Evolutionary conservation across 2,113 vertebrate genomes (phyloP).

Genomic region (Thamnophis sirtalis): DNA sequence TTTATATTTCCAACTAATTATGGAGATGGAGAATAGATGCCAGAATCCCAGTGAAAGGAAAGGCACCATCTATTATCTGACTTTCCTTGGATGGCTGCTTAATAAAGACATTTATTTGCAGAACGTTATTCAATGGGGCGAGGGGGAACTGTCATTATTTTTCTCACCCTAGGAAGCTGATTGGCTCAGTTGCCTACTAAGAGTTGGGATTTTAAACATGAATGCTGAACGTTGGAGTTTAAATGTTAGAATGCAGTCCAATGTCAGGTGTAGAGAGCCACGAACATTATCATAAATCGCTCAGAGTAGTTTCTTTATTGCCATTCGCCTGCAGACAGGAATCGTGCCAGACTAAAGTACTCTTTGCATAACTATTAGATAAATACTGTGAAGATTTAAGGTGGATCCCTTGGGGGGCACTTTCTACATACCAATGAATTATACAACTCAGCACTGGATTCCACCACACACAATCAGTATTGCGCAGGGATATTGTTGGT

Average conservation of each 20-base stretch:
- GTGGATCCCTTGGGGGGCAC: neutral
- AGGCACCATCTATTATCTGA: constrained; percentile 6
- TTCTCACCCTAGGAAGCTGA: neutral
- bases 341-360: neutral
- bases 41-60: neutral
- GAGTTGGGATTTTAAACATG: neutral
- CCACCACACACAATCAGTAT: neutral
- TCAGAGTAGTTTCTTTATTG: neutral
- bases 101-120: neutral
- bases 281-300: neutral
- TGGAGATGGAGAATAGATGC: constrained; percentile 12
- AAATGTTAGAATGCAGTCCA: neutral
- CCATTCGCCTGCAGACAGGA: neutral
- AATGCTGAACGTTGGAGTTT: neutral
- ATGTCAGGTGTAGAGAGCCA: neutral
- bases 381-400: neutral
- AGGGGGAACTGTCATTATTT: neutral
- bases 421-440: neutral
- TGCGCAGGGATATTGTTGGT: neutral
- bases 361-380: neutral
- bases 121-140: neutral
- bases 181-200: neutral
- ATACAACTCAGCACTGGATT: neutral
- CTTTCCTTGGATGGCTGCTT: neutral
- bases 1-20: constrained; percentile 17